These are phyloP conservation scores for Agrotis ipsilon DNA, from an alignment of 2,888 invertebrate species.

Conservation along the genomic window DNA sequence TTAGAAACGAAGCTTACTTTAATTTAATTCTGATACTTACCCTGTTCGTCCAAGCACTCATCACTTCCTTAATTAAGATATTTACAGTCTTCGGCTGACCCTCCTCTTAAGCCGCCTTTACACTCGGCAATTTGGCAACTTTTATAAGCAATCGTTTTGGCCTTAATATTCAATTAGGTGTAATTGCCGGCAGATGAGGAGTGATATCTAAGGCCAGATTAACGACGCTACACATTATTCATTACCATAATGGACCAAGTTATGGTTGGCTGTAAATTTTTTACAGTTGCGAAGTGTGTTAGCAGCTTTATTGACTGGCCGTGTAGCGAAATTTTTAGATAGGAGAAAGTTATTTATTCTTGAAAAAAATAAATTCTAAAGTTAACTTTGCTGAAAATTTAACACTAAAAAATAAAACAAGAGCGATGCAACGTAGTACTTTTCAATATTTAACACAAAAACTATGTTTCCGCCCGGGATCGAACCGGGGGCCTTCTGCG, in stretches of 20 bases:
- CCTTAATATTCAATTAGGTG: constrained; percentile 87
- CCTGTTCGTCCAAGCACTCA: background rate
- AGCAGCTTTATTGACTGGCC: constrained; percentile 59
- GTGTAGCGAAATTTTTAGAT: background rate
- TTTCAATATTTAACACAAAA: no score
- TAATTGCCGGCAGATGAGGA: constrained; percentile 84
- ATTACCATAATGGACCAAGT: constrained; percentile 86
- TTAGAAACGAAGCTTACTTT: background rate
- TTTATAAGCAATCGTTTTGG: constrained; percentile 85
- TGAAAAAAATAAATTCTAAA: background rate
- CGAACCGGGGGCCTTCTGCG: constrained; percentile 97
- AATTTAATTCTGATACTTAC: no score
- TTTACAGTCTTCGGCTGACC: constrained; percentile 10
- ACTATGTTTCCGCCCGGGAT: constrained; percentile 95
- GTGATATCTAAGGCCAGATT: constrained; percentile 78
- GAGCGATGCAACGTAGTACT: no score
- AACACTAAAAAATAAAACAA: no score
- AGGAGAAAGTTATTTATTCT: background rate
- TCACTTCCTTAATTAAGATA: constrained; percentile 33
- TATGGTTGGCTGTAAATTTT: constrained; percentile 82
- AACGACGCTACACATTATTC: constrained; percentile 85
- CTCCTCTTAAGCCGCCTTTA: constrained; percentile 60
- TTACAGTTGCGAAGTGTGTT: constrained; percentile 73
- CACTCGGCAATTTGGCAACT: constrained; percentile 72
- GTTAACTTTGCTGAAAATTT: background rate